These are phyloP conservation scores for Maconellicoccus hirsutus DNA, from an alignment of 1,140 invertebrate species.

Conservation along the genomic window DNA sequence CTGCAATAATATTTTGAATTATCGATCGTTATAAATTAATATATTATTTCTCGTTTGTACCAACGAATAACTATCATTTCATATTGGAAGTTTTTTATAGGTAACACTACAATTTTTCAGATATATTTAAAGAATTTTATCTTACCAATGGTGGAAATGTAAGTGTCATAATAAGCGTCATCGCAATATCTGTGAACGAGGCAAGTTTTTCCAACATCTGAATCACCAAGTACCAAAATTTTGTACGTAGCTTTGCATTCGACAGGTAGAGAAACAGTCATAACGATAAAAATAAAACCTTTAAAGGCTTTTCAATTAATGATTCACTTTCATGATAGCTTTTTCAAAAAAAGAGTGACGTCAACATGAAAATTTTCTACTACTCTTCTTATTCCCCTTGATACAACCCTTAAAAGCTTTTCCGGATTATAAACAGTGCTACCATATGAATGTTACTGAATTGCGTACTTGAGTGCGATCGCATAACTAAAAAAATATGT, in stretches of 20 bases:
- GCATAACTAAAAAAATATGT: too few species aligned
- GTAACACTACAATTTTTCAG: too few species aligned
- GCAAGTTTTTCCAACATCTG: constrained; percentile 85
- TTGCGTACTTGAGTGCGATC: too few species aligned
- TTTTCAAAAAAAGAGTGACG: neutral
- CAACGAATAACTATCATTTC: too few species aligned
- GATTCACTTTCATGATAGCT: neutral
- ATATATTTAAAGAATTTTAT: constrained; percentile 15
- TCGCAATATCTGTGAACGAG: constrained; percentile 82
- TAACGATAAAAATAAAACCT: constrained; percentile 1
- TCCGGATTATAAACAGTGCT: neutral
- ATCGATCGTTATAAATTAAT: neutral
- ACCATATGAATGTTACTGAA: neutral
- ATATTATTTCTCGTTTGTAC: too few species aligned
- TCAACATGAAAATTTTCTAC: neutral
- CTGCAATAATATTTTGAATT: constrained; percentile 38
- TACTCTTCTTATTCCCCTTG: neutral
- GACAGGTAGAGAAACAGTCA: constrained; percentile 5
- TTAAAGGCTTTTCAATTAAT: neutral
- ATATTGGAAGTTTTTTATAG: too few species aligned
- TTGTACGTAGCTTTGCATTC: constrained; percentile 44
- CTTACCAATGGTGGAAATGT: constrained; percentile 85
- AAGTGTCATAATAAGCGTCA: constrained; percentile 79
- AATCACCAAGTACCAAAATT: constrained; percentile 76
- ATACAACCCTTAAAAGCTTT: neutral